These are phyloP conservation scores for Spatula versicolor DNA, from an alignment of 2,797 vertebrate genomes.

Conservation along the genomic window DNA sequence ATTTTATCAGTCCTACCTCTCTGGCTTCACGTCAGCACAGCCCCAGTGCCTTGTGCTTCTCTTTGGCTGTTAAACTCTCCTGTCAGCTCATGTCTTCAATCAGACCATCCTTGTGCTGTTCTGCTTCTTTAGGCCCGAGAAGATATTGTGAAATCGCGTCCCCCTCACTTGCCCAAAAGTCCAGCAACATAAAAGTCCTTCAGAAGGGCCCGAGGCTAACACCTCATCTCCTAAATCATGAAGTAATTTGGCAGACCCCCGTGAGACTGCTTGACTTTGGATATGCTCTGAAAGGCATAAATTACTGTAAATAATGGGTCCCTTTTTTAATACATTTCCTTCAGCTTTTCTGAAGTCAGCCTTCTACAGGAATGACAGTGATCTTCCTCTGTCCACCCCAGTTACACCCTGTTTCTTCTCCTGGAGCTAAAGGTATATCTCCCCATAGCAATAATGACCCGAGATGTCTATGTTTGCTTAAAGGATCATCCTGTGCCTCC, in stretches of 20 bases:
- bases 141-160: background rate
- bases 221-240: background rate
- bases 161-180: background rate
- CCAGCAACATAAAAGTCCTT: background rate
- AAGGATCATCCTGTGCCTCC: background rate
- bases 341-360: background rate
- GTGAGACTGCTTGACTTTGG: background rate
- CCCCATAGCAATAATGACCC: background rate
- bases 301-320: background rate
- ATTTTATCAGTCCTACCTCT: background rate
- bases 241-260: background rate
- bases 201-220: background rate
- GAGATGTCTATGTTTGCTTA: background rate
- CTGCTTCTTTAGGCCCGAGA: background rate
- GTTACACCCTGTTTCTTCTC: background rate
- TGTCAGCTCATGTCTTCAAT: background rate
- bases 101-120: background rate
- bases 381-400: accelerated
- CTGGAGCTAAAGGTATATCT: background rate
- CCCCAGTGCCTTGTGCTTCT: background rate
- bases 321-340: background rate
- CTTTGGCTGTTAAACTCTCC: background rate
- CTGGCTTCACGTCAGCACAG: background rate
- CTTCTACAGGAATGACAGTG: background rate
- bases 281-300: background rate